Base-by-base conservation (phyloP, 2,888 invertebrate species). In the Cephalotes varians region DNA sequence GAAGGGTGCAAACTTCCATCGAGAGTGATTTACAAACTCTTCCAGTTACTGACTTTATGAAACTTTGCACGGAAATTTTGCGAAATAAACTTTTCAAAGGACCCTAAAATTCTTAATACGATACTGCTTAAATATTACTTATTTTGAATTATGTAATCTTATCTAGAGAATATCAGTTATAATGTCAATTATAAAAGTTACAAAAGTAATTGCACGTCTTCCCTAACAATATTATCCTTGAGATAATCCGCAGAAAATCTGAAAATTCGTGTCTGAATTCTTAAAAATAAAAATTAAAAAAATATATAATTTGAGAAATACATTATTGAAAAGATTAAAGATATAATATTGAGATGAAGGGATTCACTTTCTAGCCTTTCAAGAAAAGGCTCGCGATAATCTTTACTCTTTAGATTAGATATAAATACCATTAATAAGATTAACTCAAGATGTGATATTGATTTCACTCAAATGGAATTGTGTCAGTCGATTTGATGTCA, bases 51-150 rank as follows among this genome's bases (percentile, higher is more conserved):
- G 25, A 65, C 28, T 65, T 67, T n/a, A 10, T 76, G 7, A 64
- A 76, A 76, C n/a, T n/a, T 65, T 74, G 47, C n/a, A 62, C 31
- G 44, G 21, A 60, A 73, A 73, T 73, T 73, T 65, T 76, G n/a
- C 37, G 28, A 65, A 51, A 76, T 9, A n/a, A 62, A 40, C 76
- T 76, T 54, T 21, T 28, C 9, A 28, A 40, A n/a, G 5, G 9
- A 21, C 7, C 18, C 5, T 40, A 54, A 65, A 65, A 54, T 37
- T 51, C 4, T 15, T 76, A 64, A 64, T 64, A 74, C 34, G 25
- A n/a, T 25, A 7, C 34, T 49, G 34, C 3, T 62, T 34, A 18
- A 47, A 25, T 15, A 62, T 31, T 15, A 47, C 4, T 62, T 74
- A 34, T 15, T 49, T 25, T 37, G 12, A 62, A 28, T 5, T 28